Evolutionary conservation across 2,888 invertebrate genomes (phyloP).

Genomic region (Heliconius ethilla): DNA sequence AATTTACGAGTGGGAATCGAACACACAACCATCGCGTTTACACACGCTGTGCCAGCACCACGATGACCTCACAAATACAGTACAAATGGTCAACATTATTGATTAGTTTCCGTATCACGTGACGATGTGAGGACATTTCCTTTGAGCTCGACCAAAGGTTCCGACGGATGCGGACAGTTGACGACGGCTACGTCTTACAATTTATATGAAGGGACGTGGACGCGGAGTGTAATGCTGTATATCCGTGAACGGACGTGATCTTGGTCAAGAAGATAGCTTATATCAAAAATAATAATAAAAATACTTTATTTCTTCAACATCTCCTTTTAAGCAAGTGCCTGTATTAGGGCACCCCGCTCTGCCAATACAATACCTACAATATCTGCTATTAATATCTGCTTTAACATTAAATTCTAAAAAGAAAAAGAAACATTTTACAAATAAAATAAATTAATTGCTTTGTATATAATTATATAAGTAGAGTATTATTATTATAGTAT

Average conservation of each 20-base stretch:
- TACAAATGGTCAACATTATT: background rate
- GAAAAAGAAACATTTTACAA: too few species aligned
- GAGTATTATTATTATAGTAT: too few species aligned
- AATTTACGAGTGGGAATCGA: background rate
- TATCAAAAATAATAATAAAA: too few species aligned
- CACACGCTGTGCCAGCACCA: background rate
- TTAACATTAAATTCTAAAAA: too few species aligned
- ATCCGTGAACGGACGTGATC: conserved; percentile 20
- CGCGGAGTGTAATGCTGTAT: conserved; percentile 23
- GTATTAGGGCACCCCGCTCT: too few species aligned
- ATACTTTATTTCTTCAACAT: too few species aligned
- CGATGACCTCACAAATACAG: background rate
- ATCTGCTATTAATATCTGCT: too few species aligned
- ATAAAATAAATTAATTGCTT: too few species aligned
- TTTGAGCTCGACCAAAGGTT: conserved; percentile 28
- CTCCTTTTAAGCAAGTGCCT: too few species aligned
- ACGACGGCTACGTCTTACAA: conserved; percentile 13
- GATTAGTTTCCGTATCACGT: conserved; percentile 24
- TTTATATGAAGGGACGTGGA: conserved; percentile 19
- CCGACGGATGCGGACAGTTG: conserved; percentile 25
- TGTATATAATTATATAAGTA: too few species aligned
- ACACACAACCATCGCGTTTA: background rate
- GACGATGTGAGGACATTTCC: conserved; percentile 3
- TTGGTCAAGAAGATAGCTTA: background rate
- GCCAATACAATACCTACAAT: too few species aligned